These are phyloP conservation scores for Drosophila sulfurigaster DNA, from an alignment of 1,140 invertebrate genomes.

Conservation along the genomic window DNA sequence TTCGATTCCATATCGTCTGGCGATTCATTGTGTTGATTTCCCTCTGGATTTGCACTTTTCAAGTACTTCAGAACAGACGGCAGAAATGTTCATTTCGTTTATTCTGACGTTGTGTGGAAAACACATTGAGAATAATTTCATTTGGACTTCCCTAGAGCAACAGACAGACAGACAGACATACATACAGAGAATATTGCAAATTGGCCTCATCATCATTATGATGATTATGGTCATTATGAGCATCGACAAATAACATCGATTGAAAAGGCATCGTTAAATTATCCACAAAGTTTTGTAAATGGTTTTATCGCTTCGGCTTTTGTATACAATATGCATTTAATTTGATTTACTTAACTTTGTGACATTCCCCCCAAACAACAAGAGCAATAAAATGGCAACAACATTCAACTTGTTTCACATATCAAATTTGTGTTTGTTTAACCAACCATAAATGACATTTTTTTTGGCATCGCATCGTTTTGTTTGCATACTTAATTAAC, in stretches of 20 bases:
- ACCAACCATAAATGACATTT: conserved; percentile 40
- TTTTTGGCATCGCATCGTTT: conserved; percentile 1
- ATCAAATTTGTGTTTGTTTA: conserved; percentile 40
- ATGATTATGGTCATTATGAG: conserved; percentile 18
- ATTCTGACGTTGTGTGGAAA: conserved; percentile 23
- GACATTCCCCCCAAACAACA: conserved; percentile 8
- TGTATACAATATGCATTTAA: conserved; percentile 30
- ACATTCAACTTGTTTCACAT: conserved; percentile 26
- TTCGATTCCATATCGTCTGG: conserved; percentile 10
- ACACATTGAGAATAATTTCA: conserved; percentile 52
- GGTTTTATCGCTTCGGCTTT: conserved; percentile 29
- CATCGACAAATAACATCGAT: conserved; percentile 21
- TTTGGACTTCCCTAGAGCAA: conserved; percentile 28
- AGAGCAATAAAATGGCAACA: background rate
- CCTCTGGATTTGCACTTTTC: conserved; percentile 44
- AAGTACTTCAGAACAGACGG: conserved; percentile 3
- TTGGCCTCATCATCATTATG: conserved; percentile 35
- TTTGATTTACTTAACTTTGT: conserved; percentile 37
- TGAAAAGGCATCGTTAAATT: conserved; percentile 39
- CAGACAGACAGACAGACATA: background rate
- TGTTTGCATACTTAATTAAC: conserved; percentile 48
- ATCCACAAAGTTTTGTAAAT: conserved; percentile 35
- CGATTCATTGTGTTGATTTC: conserved; percentile 37
- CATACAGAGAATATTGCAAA: conserved; percentile 28
- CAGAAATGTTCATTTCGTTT: conserved; percentile 11